Conservation (phyloP, 2,113 vertebrate genomes). For the Tricholaema leucomelas region DNA sequence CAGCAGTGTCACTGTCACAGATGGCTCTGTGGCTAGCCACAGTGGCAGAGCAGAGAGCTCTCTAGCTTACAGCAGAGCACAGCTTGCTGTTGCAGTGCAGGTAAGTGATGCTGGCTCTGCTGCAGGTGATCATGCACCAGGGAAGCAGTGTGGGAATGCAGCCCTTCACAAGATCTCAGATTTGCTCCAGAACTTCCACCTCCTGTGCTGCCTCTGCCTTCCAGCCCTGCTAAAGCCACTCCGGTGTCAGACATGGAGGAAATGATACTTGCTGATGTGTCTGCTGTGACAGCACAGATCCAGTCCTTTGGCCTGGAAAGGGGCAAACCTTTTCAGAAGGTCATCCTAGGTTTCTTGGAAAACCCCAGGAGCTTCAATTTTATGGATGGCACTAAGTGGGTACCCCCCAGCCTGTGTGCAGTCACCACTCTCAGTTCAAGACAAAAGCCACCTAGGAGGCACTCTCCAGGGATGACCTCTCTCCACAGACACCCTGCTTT, state of each 20-base stretch:
- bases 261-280: background rate
- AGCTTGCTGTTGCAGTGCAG: background rate
- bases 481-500: background rate
- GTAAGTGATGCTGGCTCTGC: background rate
- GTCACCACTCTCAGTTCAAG: background rate
- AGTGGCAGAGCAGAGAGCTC: background rate
- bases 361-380: background rate
- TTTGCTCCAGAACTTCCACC: background rate
- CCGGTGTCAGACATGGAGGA: background rate
- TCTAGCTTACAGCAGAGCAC: background rate
- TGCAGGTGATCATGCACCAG: background rate
- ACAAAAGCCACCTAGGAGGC: background rate
- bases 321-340: background rate
- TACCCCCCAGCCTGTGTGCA: background rate
- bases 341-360: background rate
- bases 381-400: rapidly evolving
- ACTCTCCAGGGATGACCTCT: background rate
- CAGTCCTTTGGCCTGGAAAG: background rate
- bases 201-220: background rate
- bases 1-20: rapidly evolving
- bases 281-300: background rate
- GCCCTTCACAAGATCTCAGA: background rate
- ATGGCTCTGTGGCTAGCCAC: background rate
- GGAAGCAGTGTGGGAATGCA: background rate
- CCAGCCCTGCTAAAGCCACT: background rate